These are phyloP conservation scores for Actinia equina DNA, from an alignment of 64 coral and sea anemone genomes.

Conservation along the genomic window DNA sequence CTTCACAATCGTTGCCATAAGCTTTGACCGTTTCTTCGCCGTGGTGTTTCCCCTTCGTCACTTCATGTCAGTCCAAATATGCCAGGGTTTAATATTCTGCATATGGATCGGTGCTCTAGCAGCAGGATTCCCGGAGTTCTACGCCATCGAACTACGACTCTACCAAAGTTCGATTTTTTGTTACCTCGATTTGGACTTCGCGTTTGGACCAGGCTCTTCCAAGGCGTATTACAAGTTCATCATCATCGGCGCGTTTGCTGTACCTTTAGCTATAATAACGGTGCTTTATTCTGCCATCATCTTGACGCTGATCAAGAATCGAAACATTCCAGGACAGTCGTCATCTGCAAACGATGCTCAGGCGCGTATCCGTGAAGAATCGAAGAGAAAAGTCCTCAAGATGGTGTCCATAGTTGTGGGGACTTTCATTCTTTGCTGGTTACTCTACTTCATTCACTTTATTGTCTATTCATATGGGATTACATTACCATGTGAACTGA, in stretches of 20 bases:
- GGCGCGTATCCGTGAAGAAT: conserved; percentile 13
- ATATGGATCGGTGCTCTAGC: conserved; percentile 51
- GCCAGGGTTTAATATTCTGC: neutral
- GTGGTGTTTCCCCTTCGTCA: conserved; percentile 54
- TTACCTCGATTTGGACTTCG: conserved; percentile 44
- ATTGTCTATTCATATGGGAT: conserved; percentile 59
- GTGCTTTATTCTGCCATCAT: conserved; percentile 60
- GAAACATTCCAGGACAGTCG: conserved; percentile 37
- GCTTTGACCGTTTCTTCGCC: conserved; percentile 58
- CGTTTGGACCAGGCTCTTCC: conserved; percentile 38
- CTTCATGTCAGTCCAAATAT: conserved; percentile 21
- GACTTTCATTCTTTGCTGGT: conserved; percentile 60
- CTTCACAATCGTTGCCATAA: conserved; percentile 64
- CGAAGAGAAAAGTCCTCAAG: conserved; percentile 49
- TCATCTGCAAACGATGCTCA: neutral
- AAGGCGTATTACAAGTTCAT: conserved; percentile 45
- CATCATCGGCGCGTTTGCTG: conserved; percentile 40
- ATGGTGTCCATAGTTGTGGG: conserved; percentile 64
- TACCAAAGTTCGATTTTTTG: conserved; percentile 19
- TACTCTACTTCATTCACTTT: conserved; percentile 73
- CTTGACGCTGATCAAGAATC: conserved; percentile 4
- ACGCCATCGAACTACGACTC: conserved; percentile 14
- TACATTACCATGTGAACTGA: conserved; percentile 45
- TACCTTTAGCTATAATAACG: conserved; percentile 37
- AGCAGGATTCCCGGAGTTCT: conserved; percentile 28